These are phyloP conservation scores for Drosophila dunni DNA, from an alignment of 1,140 invertebrate genomes.

Conservation along the genomic window DNA sequence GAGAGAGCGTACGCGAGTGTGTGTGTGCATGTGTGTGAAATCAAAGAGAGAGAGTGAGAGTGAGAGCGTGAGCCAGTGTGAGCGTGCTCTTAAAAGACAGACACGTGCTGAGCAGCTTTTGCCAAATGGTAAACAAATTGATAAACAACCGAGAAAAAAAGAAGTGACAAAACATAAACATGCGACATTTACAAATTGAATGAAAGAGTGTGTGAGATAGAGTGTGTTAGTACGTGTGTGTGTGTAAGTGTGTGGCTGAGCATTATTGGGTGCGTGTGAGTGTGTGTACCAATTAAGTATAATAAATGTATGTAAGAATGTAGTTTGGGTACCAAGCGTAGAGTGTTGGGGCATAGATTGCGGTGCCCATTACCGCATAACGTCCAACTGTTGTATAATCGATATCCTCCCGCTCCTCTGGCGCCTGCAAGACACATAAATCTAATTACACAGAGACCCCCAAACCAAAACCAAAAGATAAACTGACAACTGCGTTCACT, in stretches of 20 bases:
- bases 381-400: slow-evolving; percentile 86
- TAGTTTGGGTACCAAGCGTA: slow-evolving; percentile 86
- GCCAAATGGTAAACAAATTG: slow-evolving; percentile 54
- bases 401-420: slow-evolving; percentile 80
- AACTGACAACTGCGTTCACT: slow-evolving; percentile 27
- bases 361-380: slow-evolving; percentile 87
- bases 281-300: slow-evolving; percentile 35
- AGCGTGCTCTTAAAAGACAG: slow-evolving; percentile 21
- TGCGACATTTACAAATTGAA: slow-evolving; percentile 63
- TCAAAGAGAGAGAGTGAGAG: no score
- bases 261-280: slow-evolving; percentile 12
- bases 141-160: slow-evolving; percentile 41
- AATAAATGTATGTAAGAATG: background rate
- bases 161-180: slow-evolving; percentile 60
- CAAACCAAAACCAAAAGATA: background rate
- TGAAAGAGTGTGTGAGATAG: slow-evolving; percentile 35
- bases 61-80: slow-evolving; percentile 2
- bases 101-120: slow-evolving; percentile 60
- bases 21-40: slow-evolving; percentile 10
- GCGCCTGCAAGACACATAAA: slow-evolving; percentile 52
- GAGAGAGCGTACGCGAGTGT: slow-evolving; percentile 24
- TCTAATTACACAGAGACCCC: slow-evolving; percentile 32
- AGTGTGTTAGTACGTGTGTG: slow-evolving; percentile 21
- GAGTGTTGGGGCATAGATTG: slow-evolving; percentile 87
- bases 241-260: slow-evolving; percentile 15